Percentiles rank a stretch among this genome's conserved stretches.
Evolutionary conservation across 2,113 vertebrate genomes (phyloP).

Genomic region (Phyllostomus discolor): DNA sequence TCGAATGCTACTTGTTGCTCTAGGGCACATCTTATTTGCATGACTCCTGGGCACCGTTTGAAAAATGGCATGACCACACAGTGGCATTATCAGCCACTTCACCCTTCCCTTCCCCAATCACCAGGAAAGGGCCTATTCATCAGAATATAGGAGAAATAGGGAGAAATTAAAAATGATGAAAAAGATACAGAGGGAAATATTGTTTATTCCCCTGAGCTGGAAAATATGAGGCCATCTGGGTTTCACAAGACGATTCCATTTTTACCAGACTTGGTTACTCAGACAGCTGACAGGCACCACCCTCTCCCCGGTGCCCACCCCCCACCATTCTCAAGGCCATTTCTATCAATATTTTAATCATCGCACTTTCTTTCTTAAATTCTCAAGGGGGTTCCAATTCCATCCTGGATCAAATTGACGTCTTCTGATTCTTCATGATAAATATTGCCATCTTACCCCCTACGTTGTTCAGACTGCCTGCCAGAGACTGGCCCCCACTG

Average conservation of each 20-base stretch:
- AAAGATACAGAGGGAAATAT: neutral
- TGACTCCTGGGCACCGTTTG: neutral
- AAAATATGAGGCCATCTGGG: constrained; percentile 30
- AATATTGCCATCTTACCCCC: neutral
- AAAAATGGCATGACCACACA: neutral
- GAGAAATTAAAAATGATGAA: neutral
- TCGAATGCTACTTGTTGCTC: neutral
- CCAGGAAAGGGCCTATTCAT: neutral
- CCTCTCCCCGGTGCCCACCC: neutral
- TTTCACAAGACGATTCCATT: constrained; percentile 20
- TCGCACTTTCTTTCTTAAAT: neutral
- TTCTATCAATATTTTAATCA: neutral
- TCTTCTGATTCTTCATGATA: neutral
- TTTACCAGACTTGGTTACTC: neutral
- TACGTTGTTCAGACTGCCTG: neutral
- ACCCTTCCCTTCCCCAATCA: neutral
- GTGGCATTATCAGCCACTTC: neutral
- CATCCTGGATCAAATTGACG: neutral
- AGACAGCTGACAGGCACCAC: neutral
- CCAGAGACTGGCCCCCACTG: neutral
- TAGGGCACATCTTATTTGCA: neutral
- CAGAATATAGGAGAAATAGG: neutral
- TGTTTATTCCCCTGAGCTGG: constrained; percentile 27
- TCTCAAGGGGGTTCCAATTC: neutral
- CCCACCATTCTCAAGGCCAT: neutral